phyloP scores from a whole-genome alignment of 2,888 invertebrate species.

The Drosophila sordidula region DNA sequence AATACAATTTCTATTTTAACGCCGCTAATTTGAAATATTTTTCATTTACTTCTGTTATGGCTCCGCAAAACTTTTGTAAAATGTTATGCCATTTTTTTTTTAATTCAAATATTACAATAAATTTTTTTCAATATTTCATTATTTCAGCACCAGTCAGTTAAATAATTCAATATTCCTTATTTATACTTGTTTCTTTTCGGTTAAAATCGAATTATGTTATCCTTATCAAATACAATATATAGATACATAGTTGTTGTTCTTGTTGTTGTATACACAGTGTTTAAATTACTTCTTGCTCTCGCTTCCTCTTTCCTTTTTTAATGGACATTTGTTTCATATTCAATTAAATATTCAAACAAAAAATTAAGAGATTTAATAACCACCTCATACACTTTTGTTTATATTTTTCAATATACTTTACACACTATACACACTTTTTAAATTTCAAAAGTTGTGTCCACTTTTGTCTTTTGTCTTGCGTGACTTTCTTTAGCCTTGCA shows the following conservation, averaged over 20 bases:
- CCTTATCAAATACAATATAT: slow-evolving; percentile 67
- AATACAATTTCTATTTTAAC: slow-evolving; percentile 60
- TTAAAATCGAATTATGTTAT: slow-evolving; percentile 55
- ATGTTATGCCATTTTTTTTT: slow-evolving; percentile 55
- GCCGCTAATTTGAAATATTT: slow-evolving; percentile 63
- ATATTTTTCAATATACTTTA: slow-evolving; percentile 7
- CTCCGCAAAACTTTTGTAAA: slow-evolving; percentile 68
- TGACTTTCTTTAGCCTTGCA: slow-evolving; percentile 68
- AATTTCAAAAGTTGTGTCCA: slow-evolving; percentile 16
- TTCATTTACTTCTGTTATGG: slow-evolving; percentile 42
- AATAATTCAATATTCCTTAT: slow-evolving; percentile 40
- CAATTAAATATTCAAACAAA: neutral
- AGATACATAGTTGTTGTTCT: slow-evolving; percentile 81
- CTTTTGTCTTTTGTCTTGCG: slow-evolving; percentile 67
- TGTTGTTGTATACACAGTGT: slow-evolving; percentile 77
- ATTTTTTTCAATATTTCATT: slow-evolving; percentile 57
- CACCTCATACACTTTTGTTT: slow-evolving; percentile 4
- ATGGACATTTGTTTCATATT: slow-evolving; percentile 10
- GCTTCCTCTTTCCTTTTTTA: slow-evolving; percentile 12
- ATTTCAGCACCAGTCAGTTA: slow-evolving; percentile 71
- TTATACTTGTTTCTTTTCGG: slow-evolving; percentile 35
- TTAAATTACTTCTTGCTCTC: slow-evolving; percentile 13
- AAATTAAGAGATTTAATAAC: neutral
- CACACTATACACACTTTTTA: slow-evolving; percentile 35
- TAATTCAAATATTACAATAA: slow-evolving; percentile 33